Evolutionary conservation across 2,888 invertebrate species (phyloP).

Genomic region (Cordylochernes scorpioides): DNA sequence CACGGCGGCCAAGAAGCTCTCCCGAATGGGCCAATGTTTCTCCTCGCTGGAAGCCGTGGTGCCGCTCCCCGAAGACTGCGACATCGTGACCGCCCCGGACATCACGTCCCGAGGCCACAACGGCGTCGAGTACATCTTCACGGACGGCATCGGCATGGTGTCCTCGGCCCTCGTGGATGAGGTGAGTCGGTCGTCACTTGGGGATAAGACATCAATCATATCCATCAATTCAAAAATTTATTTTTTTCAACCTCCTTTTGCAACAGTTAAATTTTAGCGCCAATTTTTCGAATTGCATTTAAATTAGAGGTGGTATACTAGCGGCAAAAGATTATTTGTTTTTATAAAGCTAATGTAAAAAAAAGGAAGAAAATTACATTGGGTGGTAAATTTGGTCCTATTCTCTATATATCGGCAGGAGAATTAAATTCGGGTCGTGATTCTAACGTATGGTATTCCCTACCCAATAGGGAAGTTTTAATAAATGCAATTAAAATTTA

Average conservation of each 20-base stretch:
- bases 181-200: constrained; percentile 3
- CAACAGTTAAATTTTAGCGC: neutral
- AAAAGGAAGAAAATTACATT: too few relatives aligned
- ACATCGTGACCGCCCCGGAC: constrained; percentile 5
- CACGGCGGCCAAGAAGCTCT: constrained; percentile 20
- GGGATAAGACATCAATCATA: too few relatives aligned
- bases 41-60: constrained; percentile 15
- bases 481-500: too few relatives aligned
- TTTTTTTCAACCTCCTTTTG: neutral
- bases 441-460: too few relatives aligned
- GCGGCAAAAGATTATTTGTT: too few relatives aligned
- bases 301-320: too few relatives aligned
- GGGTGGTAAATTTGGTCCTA: too few relatives aligned
- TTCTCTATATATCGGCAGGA: too few relatives aligned
- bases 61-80: constrained; percentile 3
- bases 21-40: constrained; percentile 22
- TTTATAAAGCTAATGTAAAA: too few relatives aligned
- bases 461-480: too few relatives aligned
- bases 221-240: neutral
- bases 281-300: neutral
- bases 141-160: constrained; percentile 14
- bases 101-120: constrained; percentile 2
- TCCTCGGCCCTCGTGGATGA: constrained; percentile 9
- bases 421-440: too few relatives aligned
- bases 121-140: constrained; percentile 7